Evolutionary conservation across 2,888 invertebrate genomes (phyloP), one percentile per base, ranked within the genome.

Genomic region (Drosophila robusta): DNA sequence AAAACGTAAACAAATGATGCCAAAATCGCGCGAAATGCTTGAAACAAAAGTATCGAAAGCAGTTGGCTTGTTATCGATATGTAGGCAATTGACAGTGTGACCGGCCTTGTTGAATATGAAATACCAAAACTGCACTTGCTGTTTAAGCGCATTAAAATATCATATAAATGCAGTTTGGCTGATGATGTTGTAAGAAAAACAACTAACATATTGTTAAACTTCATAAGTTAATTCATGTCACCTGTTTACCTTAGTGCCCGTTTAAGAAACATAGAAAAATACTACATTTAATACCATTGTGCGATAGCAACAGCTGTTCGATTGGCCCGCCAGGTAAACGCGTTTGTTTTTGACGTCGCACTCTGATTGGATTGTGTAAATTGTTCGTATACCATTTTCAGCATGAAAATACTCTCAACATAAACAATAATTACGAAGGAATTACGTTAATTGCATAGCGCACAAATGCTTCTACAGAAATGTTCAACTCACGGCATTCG

Each of bases 401-500:
- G 26, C 5, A 63, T 63, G 50, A 50, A 16, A 7, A 2, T 49
- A 12, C 12, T 22, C 9, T 50, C 8, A 42, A 9, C 26, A 16
- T 42, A 34, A 42, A 16, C 18, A 3, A 16, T 7, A 22, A 22
- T 12, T 16, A 18, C 24, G 9, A 26, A 42, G 2, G 3, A 3
- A 8, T 8, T 8, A 2, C n/a, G 18, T 3, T 41, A 2, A 14
- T 9, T 41, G 9, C 3, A 36, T 12, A 12, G 3, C 6, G 44
- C n/a, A 18, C 12, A 64, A 66, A 68, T 82, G 79, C 45, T 67
- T 16, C 38, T 61, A 4, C 57, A 67, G 38, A 60, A 51, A 45
- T 57, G 55, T 47, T 56, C 8, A 2, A 0, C 7, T 3, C 3
- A 39, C 4, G 44, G 54, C 24, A 38, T 63, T 9, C 49, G 75